Percentiles rank a stretch among this genome's conserved stretches.
Evolutionary conservation across 2,888 invertebrate genomes (phyloP).

Genomic region (Andrena hattorfiana): DNA sequence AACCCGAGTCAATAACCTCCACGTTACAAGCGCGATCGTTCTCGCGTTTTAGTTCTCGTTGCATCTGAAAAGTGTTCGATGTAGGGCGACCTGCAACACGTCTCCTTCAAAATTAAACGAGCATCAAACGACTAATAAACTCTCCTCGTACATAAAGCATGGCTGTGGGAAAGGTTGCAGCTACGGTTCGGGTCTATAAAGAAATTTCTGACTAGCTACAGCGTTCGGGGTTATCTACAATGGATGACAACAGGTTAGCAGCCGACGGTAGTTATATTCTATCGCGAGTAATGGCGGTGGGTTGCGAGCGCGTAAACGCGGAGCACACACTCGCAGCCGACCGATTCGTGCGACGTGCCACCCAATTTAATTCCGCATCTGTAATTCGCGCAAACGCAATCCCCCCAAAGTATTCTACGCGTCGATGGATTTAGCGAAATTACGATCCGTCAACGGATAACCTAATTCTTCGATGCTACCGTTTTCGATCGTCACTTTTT

Average conservation of each 20-base stretch:
- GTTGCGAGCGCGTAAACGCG: slow-evolving; percentile 7
- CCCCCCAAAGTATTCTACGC: not conserved
- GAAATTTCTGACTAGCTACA: slow-evolving; percentile 33
- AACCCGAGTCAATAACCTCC: slow-evolving; percentile 35
- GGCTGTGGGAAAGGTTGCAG: slow-evolving; percentile 8
- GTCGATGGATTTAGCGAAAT: not conserved
- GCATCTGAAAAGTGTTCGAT: not conserved
- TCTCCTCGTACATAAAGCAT: slow-evolving; percentile 5
- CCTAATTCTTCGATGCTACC: not conserved
- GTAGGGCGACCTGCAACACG: not conserved
- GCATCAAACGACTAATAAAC: not conserved
- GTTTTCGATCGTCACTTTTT: slow-evolving; percentile 4
- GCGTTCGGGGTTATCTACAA: slow-evolving; percentile 46
- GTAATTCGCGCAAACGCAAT: not conserved
- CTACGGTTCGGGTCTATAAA: slow-evolving; percentile 19
- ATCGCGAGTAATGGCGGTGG: slow-evolving; percentile 52
- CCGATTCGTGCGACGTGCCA: not conserved
- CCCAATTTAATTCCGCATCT: not conserved
- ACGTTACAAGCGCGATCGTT: slow-evolving; percentile 19
- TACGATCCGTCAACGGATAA: not conserved
- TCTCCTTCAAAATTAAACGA: not conserved
- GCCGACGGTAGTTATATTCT: slow-evolving; percentile 43
- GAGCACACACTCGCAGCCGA: slow-evolving; percentile 10
- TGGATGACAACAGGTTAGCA: slow-evolving; percentile 62
- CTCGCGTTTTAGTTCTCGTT: slow-evolving; percentile 9